Evolutionary conservation across 2,113 vertebrate species (phyloP).

Genomic region (Limnothrissa miodon): DNA sequence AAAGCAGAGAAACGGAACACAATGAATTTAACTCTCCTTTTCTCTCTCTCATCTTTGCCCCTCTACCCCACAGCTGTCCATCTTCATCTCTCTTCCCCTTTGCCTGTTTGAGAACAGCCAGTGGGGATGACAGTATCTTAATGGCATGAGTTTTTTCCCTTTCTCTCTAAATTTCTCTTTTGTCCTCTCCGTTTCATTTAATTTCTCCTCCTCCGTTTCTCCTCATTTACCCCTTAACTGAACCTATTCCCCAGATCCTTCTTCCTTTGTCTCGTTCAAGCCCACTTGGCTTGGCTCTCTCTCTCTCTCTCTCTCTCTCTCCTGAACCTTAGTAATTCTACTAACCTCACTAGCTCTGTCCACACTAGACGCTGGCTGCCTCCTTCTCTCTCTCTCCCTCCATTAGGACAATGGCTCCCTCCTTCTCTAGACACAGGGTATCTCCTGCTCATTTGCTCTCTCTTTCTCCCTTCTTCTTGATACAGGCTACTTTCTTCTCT

Average conservation of each 20-base stretch:
- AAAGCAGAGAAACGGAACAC: too few relatives aligned
- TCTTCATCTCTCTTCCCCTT: not conserved
- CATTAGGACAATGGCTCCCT: too few relatives aligned
- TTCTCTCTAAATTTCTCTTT: not conserved
- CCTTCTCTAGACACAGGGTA: too few relatives aligned
- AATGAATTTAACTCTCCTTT: too few relatives aligned
- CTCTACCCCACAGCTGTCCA: too few relatives aligned
- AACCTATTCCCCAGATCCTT: not conserved
- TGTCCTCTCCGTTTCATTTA: not conserved
- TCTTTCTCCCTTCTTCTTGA: not conserved
- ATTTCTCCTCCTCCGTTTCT: not conserved
- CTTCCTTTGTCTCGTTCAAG: not conserved
- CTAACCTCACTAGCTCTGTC: not conserved
- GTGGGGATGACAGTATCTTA: not conserved
- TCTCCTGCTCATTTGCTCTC: not conserved
- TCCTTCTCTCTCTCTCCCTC: not conserved
- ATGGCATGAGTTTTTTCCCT: not conserved
- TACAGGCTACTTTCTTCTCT: too few relatives aligned
- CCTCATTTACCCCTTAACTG: not conserved
- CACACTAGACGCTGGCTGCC: not conserved
- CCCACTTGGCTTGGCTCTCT: not conserved
- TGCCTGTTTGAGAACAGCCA: not conserved
- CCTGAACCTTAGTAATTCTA: not conserved
- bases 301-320: not conserved
- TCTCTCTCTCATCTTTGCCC: not conserved